phyloP scores from a whole-genome alignment of 2,113 vertebrate genomes.

The Spilogale gracilis region DNA sequence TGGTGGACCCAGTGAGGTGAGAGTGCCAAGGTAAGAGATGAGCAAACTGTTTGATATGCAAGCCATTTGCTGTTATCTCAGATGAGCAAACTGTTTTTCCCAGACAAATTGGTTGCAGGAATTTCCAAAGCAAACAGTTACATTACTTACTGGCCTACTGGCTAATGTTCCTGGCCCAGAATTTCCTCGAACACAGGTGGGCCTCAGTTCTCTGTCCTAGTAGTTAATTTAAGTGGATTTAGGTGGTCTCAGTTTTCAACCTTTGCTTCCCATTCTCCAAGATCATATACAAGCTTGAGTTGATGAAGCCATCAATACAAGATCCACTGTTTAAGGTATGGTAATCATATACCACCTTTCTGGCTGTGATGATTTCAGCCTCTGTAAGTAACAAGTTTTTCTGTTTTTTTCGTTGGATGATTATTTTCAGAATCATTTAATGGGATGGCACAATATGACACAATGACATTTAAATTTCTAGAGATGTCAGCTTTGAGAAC shows the following conservation, averaged over 20 bases:
- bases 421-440: slow-evolving; percentile 5
- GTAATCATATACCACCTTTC: neutral
- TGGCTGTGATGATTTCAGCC: neutral
- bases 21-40: neutral
- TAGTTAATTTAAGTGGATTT: neutral
- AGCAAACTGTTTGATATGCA: slow-evolving; percentile 1
- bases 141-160: neutral
- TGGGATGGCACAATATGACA: neutral
- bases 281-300: neutral
- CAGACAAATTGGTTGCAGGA: slow-evolving; percentile 23
- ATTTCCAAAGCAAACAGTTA: slow-evolving; percentile 47
- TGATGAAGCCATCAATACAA: neutral
- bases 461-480: neutral
- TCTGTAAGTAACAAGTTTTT: neutral
- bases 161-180: neutral
- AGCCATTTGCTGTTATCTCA: neutral
- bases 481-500: neutral
- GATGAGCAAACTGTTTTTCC: neutral
- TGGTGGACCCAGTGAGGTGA: neutral
- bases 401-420: neutral
- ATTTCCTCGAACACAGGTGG: slow-evolving; percentile 7
- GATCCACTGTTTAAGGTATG: neutral
- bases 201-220: neutral
- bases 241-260: neutral
- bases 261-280: neutral